A percentile compares a stretch with the other conserved stretches of the same genome.
phyloP scores from a whole-genome alignment of 1,140 invertebrate species.

The Listronotus bonariensis region DNA sequence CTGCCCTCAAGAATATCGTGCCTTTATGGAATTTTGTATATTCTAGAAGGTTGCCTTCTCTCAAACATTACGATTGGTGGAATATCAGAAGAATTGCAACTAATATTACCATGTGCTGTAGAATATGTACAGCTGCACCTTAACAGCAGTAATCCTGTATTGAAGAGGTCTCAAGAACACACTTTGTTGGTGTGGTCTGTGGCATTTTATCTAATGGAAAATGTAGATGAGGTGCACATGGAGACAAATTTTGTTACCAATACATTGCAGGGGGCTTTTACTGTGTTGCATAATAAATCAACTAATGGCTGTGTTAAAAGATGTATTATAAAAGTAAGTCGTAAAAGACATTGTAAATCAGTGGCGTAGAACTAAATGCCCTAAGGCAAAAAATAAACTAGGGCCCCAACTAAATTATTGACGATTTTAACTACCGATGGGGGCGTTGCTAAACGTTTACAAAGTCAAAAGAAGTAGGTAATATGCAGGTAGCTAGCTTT shows the following conservation, averaged over 20 bases:
- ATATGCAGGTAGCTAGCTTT: no score
- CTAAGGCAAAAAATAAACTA: no score
- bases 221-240: conserved; percentile 56
- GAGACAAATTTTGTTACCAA: conserved; percentile 56
- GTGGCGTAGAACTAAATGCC: neutral
- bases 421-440: no score
- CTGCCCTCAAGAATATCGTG: conserved; percentile 69
- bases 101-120: conserved; percentile 66
- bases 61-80: conserved; percentile 61
- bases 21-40: conserved; percentile 75
- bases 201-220: conserved; percentile 72
- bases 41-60: conserved; percentile 70
- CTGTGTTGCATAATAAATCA: conserved; percentile 54
- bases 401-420: no score
- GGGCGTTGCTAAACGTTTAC: no score
- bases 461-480: no score
- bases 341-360: neutral
- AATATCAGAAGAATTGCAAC: conserved; percentile 63
- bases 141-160: conserved; percentile 59
- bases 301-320: conserved; percentile 56
- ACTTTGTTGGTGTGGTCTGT: conserved; percentile 69
- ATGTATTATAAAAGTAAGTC: conserved; percentile 58
- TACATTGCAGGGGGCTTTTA: conserved; percentile 56
- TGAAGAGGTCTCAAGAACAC: conserved; percentile 67
- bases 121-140: conserved; percentile 74